Conservation (phyloP, 2,797 vertebrate species). For the Cryptoprocta ferox region DNA sequence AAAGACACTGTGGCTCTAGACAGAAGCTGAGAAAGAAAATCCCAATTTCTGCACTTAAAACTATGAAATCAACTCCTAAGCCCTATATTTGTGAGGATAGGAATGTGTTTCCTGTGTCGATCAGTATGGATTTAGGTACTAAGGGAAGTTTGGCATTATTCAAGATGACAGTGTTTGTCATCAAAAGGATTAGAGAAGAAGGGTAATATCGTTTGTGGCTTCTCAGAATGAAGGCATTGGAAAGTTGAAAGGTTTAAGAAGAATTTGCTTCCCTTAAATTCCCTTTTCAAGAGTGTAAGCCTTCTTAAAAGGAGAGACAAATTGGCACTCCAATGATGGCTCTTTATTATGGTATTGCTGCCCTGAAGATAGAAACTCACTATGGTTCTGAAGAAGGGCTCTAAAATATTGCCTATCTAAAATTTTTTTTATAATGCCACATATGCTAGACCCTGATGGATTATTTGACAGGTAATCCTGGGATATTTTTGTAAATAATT, state of each 20-base stretch:
- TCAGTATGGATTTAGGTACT: neutral
- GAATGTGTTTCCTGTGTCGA: neutral
- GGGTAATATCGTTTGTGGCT: neutral
- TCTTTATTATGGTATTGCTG: neutral
- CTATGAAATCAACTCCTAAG: neutral
- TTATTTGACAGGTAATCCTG: constrained; percentile 4
- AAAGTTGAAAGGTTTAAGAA: neutral
- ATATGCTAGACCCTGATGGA: neutral
- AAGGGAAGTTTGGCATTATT: neutral
- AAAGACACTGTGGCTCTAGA: neutral
- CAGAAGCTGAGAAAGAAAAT: neutral
- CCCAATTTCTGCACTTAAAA: neutral
- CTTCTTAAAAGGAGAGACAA: neutral
- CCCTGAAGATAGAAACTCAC: neutral
- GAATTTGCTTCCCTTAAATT: neutral
- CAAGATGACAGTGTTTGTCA: neutral
- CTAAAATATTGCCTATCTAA: neutral
- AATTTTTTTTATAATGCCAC: neutral
- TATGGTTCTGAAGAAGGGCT: neutral
- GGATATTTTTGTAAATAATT: neutral
- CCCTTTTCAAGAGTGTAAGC: neutral
- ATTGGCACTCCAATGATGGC: neutral
- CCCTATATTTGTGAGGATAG: neutral
- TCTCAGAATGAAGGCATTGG: accelerated
- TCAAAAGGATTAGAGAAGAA: neutral